Percentiles rank a stretch among this genome's conserved stretches.
phyloP scores from a whole-genome alignment of 2,797 vertebrate species.

The Tadarida brasiliensis region DNA sequence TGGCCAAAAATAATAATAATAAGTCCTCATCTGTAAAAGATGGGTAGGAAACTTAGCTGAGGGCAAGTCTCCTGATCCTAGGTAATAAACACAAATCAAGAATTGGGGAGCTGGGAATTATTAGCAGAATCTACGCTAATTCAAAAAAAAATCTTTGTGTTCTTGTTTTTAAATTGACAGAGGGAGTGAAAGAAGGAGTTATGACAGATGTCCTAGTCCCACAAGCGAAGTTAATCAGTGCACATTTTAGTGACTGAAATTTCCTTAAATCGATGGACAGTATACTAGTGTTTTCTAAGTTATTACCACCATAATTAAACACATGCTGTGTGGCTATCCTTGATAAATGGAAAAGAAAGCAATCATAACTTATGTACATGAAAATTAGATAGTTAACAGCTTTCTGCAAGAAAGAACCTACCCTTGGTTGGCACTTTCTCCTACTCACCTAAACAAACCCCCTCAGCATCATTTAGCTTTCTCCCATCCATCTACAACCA shows the following conservation, averaged over 20 bases:
- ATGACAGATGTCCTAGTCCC: background rate
- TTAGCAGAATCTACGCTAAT: slow-evolving; percentile 23
- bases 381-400: background rate
- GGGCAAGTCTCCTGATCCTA: background rate
- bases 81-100: background rate
- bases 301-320: background rate
- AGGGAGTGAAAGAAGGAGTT: background rate
- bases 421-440: background rate
- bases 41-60: background rate
- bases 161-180: slow-evolving; percentile 46
- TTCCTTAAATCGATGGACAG: background rate
- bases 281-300: slow-evolving; percentile 15
- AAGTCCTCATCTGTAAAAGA: background rate
- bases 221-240: slow-evolving; percentile 5
- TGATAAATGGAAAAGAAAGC: slow-evolving; percentile 24
- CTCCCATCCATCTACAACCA: background rate
- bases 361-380: background rate
- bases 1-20: background rate
- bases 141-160: background rate
- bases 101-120: background rate
- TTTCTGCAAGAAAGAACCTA: slow-evolving; percentile 17
- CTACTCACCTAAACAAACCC: background rate
- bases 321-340: background rate
- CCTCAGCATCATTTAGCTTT: background rate
- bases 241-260: background rate